Evolutionary conservation across 1,140 invertebrate species (phyloP).

Genomic region (Hylaeus anthracinus): DNA sequence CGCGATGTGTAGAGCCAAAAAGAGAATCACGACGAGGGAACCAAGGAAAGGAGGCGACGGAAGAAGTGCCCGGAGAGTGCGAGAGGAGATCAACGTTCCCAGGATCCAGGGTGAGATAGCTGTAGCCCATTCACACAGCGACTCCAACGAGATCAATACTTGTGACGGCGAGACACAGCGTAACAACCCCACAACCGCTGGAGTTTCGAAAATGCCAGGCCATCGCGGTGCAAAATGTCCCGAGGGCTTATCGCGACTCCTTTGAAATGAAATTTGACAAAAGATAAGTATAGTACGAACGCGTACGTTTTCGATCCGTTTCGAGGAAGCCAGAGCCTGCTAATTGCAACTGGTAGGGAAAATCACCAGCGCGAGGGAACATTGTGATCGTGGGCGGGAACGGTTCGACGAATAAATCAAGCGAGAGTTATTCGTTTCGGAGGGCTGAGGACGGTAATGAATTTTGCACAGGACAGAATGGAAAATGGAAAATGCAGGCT

Average conservation of each 20-base stretch:
- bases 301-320: not conserved
- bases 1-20: not conserved
- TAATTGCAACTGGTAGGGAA: not conserved
- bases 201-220: conserved; percentile 11
- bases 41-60: not conserved
- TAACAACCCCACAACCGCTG: conserved; percentile 54
- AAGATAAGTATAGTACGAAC: not conserved
- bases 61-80: not conserved
- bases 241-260: not conserved
- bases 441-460: not conserved
- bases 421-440: not conserved
- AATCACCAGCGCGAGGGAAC: not conserved
- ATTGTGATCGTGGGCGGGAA: not conserved
- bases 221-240: conserved; percentile 10
- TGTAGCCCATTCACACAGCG: conserved; percentile 68
- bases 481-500: not conserved
- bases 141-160: conserved; percentile 71
- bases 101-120: conserved; percentile 48
- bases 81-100: conserved; percentile 19
- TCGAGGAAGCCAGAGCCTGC: no score
- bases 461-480: not conserved
- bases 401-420: not conserved
- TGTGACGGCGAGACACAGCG: conserved; percentile 65
- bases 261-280: not conserved
- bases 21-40: not conserved